phyloP scores from a whole-genome alignment of 2,888 invertebrate genomes.

The Dioctria rufipes region DNA sequence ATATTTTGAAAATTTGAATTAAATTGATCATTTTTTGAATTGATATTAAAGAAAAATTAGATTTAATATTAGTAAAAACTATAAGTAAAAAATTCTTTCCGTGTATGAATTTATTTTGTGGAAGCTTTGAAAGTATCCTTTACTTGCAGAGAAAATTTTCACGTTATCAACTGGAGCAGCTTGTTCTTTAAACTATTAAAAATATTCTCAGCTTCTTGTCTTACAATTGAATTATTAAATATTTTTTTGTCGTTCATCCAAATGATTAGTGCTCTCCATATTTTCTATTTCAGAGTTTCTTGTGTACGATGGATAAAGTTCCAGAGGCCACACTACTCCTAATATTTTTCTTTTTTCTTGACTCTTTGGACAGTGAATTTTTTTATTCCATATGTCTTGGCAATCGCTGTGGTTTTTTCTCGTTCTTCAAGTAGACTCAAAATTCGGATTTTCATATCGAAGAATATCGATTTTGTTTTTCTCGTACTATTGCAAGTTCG shows the following conservation, averaged over 20 bases:
- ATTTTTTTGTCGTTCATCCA: neutral
- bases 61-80: too few species aligned
- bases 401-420: neutral
- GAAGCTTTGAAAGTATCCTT: neutral
- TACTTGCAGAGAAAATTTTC: neutral
- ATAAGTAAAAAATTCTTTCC: too few species aligned
- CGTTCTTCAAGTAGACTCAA: neutral
- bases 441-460: neutral
- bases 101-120: neutral
- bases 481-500: neutral
- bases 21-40: too few species aligned
- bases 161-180: neutral
- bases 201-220: neutral
- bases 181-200: neutral
- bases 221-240: neutral
- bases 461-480: neutral
- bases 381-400: neutral
- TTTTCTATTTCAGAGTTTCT: neutral
- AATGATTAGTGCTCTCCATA: neutral
- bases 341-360: neutral
- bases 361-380: neutral
- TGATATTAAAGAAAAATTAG: too few species aligned
- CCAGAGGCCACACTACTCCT: neutral
- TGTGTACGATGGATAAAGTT: slow-evolving; percentile 6
- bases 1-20: too few species aligned